Conservation (phyloP, 2,888 invertebrate species). For the Ichneumon xanthorius region DNA sequence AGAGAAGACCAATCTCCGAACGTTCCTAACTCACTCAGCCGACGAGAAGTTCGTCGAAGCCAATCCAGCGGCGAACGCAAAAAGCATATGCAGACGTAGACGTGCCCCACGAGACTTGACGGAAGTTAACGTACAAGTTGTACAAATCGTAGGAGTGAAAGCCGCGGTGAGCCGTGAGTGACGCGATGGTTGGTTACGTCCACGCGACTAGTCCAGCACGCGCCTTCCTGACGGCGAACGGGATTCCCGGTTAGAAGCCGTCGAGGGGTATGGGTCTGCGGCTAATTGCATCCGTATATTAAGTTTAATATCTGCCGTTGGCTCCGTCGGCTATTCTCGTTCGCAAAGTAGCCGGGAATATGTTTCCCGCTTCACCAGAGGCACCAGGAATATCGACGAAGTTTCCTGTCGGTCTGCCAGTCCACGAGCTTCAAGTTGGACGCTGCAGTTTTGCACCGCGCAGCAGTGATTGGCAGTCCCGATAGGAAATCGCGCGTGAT, state of each 20-base stretch:
- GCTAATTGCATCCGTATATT: constrained; percentile 83
- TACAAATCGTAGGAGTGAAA: constrained; percentile 46
- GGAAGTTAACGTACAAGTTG: constrained; percentile 31
- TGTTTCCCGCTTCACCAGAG: constrained; percentile 58
- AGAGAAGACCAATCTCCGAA: constrained; percentile 22
- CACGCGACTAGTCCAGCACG: constrained; percentile 31
- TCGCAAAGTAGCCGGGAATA: constrained; percentile 15
- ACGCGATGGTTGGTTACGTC: constrained; percentile 39
- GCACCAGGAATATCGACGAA: constrained; percentile 79
- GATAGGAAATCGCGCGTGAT: neutral
- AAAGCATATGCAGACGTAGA: constrained; percentile 9
- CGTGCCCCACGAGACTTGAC: constrained; percentile 13
- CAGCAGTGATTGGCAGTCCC: neutral
- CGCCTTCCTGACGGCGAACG: constrained; percentile 11
- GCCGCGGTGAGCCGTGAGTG: constrained; percentile 40
- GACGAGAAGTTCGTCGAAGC: constrained; percentile 19
- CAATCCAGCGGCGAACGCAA: neutral
- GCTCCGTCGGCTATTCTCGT: constrained; percentile 63
- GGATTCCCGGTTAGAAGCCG: constrained; percentile 40
- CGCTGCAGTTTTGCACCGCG: neutral
- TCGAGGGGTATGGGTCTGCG: constrained; percentile 73
- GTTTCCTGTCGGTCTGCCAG: constrained; percentile 70
- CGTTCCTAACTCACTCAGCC: constrained; percentile 20
- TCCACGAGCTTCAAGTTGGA: neutral
- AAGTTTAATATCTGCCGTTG: constrained; percentile 82